Conservation (phyloP, 2,797 vertebrate genomes). For the Siniperca undulata region DNA sequence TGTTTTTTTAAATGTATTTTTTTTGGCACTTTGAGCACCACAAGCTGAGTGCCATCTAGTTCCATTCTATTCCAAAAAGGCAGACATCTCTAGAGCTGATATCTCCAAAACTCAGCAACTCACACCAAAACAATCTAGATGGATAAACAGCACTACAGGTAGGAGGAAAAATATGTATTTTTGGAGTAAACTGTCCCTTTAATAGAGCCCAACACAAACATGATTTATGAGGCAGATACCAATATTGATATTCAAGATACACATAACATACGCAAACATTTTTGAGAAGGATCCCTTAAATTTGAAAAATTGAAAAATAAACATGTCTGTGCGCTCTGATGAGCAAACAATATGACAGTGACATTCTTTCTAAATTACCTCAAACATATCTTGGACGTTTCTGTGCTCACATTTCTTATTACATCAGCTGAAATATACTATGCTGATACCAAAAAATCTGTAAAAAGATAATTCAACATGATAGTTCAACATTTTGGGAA, state of each 20-base stretch:
- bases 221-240: not conserved
- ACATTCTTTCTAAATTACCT: not conserved
- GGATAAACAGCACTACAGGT: too few relatives aligned
- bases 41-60: too few relatives aligned
- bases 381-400: not conserved
- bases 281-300: not conserved
- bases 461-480: not conserved
- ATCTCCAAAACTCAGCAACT: too few relatives aligned
- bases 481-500: not conserved
- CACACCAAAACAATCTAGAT: too few relatives aligned
- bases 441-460: not conserved
- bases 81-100: too few relatives aligned
- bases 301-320: not conserved
- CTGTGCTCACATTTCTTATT: not conserved
- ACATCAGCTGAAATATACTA: not conserved
- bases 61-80: too few relatives aligned
- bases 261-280: not conserved
- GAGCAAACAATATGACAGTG: not conserved
- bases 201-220: not conserved
- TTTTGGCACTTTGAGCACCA: too few relatives aligned
- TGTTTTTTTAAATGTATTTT: too few relatives aligned
- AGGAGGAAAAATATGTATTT: too few relatives aligned
- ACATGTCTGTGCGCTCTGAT: not conserved
- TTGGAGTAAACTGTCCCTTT: too few relatives aligned
- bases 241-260: not conserved